Base-by-base conservation (phyloP, 2,113 vertebrate genomes). In the Rhinolophus ferrumequinum region DNA sequence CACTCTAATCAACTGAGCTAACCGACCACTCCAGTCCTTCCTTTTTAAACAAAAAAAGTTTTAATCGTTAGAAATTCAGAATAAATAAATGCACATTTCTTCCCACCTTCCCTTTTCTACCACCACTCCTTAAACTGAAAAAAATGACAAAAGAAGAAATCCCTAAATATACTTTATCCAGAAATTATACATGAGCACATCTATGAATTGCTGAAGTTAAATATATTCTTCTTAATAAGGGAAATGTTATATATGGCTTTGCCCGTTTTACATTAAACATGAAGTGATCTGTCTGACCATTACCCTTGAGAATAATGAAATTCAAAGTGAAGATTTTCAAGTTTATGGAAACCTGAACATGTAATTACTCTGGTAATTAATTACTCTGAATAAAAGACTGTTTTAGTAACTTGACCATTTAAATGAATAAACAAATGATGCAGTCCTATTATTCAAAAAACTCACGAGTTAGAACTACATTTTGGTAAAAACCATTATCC, bases 321-420 rank as follows among this genome's bases (percentile, higher is more conserved):
- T 88, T 21, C 33, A 22, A 67, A 56, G 47, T 38, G 15, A 73
- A 14, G 6, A 21, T 66, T 66, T 92, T 95, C n/a, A 95, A 58
- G 52, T 88, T 60, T 67, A 93, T 69, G 41, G 60, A 95, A 88
- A 75, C 19, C 35, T n/a, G 14, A 83, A 50, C 77, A 60, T 95
- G 18, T n/a, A 70, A 41, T 41, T 41, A 41, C 5, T 52, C 41
- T 64, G 18, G 5, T 88, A 66, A 80, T 70, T 85, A 73, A 67
- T 75, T 88, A 75, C 24, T 52, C 58, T 67, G 41, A 92, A 83
- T 26, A 52, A 88, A 79, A 95, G 76, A 69, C 58, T 76, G 33
- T n/a, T 83, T 95, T 76, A 52, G 15, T 58, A 60, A 16, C 33
- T 72, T 96, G 35, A 22, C 30, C 11, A 67, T 33, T 90, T 86